phyloP scores from a whole-genome alignment of 2,797 vertebrate genomes.

The Catamblyrhynchus diadema region DNA sequence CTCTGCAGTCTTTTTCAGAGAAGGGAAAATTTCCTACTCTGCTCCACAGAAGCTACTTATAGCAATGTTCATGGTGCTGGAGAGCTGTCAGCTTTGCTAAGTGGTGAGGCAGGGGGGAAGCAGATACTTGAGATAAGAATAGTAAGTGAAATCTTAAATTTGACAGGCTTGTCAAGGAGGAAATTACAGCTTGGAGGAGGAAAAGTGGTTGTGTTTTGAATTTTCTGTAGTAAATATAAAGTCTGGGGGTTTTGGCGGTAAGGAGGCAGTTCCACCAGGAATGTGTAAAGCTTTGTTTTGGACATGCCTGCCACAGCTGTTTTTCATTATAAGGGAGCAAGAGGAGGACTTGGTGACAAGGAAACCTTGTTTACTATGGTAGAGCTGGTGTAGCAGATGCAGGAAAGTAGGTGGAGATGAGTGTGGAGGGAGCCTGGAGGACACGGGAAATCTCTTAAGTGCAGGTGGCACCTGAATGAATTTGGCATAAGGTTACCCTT shows the following conservation, averaged over 20 bases:
- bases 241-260: conserved; percentile 60
- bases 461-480: background rate
- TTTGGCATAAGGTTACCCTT: background rate
- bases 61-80: conserved; percentile 32
- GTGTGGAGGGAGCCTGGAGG: background rate
- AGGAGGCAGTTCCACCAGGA: conserved; percentile 54
- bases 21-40: background rate
- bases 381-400: background rate
- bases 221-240: conserved; percentile 67
- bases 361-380: background rate
- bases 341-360: conserved; percentile 45
- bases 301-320: conserved; percentile 52
- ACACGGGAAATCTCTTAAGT: background rate
- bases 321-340: conserved; percentile 50
- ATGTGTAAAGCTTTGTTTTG: conserved; percentile 62
- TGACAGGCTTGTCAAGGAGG: conserved; percentile 27
- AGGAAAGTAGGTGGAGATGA: background rate
- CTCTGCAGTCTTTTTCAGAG: background rate
- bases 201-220: conserved; percentile 59
- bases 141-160: conserved; percentile 62
- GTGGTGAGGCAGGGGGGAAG: conserved; percentile 40
- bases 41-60: conserved; percentile 41
- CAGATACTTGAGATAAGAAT: conserved; percentile 49
- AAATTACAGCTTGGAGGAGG: conserved; percentile 66
- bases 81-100: conserved; percentile 18